Evolutionary conservation across 2,888 invertebrate species (phyloP).

Genomic region (Rhagonycha fulva): DNA sequence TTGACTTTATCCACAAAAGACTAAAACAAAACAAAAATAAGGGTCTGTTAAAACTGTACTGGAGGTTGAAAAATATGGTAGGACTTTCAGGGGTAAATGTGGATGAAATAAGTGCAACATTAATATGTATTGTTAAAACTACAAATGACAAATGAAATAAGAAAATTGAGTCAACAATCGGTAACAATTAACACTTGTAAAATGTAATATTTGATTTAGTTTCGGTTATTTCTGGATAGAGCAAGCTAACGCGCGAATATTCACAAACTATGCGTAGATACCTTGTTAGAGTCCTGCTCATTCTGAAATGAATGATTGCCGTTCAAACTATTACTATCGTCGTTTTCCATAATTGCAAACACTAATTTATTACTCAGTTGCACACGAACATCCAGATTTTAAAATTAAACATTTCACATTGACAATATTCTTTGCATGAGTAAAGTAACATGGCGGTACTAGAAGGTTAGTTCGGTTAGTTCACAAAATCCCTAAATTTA

Average conservation of each 20-base stretch:
- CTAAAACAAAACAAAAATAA: constrained; percentile 55
- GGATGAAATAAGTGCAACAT: background rate
- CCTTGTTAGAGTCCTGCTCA: constrained; percentile 47
- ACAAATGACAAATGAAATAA: background rate
- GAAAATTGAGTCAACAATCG: background rate
- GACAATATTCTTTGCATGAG: constrained; percentile 55
- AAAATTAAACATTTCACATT: constrained; percentile 49
- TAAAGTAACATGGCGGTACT: constrained; percentile 53
- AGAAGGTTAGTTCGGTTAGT: constrained; percentile 41
- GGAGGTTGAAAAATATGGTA: background rate
- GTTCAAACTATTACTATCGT: constrained; percentile 43
- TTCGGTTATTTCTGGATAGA: constrained; percentile 47
- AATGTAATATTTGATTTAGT: constrained; percentile 2
- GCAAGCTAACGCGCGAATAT: constrained; percentile 50
- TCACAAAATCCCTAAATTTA: constrained; percentile 33
- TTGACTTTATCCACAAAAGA: constrained; percentile 73
- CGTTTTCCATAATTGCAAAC: constrained; percentile 50
- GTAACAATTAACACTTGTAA: background rate
- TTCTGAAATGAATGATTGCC: constrained; percentile 38
- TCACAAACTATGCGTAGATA: constrained; percentile 43
- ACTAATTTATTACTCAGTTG: constrained; percentile 39
- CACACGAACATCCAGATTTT: constrained; percentile 40
- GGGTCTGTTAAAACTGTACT: background rate
- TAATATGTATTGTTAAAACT: background rate
- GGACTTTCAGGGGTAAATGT: background rate